Evolutionary conservation across 2,888 invertebrate genomes (phyloP), one percentile per base, ranked within the genome.

Genomic region (Standfussiana lucernea): DNA sequence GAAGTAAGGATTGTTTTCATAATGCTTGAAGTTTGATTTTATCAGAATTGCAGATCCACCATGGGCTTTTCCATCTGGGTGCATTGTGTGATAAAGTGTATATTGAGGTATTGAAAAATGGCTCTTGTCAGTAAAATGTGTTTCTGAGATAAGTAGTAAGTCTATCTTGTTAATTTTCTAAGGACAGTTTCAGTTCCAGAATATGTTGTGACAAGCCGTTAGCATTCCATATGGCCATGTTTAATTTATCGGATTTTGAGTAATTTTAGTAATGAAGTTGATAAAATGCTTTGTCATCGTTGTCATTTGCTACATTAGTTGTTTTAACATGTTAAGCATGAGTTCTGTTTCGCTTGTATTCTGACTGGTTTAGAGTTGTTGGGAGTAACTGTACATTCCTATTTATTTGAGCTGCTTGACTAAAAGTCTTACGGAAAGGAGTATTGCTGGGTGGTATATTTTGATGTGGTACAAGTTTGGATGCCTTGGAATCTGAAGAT

Each of bases 11-110:
- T 21, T 37, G 37, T 11, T 62, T 37, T 37, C 37, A 56, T 56
- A 28, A 56, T 56, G 56, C 7, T 45, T 66, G 28, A 66, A 32
- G 66, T 66, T 66, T n/a, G n/a, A n/a, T n/a, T n/a, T n/a, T n/a
- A n/a, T n/a, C n/a, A n/a, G n/a, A n/a, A n/a, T n/a, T n/a, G n/a
- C n/a, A n/a, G n/a, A n/a, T n/a, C n/a, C n/a, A n/a, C n/a, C n/a
- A n/a, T n/a, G n/a, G n/a, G n/a, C n/a, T n/a, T n/a, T n/a, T n/a
- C n/a, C n/a, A n/a, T n/a, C n/a, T n/a, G n/a, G n/a, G n/a, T n/a
- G n/a, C n/a, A n/a, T n/a, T n/a, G n/a, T n/a, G n/a, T n/a, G n/a
- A n/a, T n/a, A n/a, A n/a, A n/a, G n/a, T n/a, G n/a, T n/a, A n/a
- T n/a, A n/a, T n/a, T n/a, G n/a, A n/a, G n/a, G n/a, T n/a, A n/a